phyloP scores from a whole-genome alignment of 2,797 vertebrate species.

The Limnodromus scolopaceus region DNA sequence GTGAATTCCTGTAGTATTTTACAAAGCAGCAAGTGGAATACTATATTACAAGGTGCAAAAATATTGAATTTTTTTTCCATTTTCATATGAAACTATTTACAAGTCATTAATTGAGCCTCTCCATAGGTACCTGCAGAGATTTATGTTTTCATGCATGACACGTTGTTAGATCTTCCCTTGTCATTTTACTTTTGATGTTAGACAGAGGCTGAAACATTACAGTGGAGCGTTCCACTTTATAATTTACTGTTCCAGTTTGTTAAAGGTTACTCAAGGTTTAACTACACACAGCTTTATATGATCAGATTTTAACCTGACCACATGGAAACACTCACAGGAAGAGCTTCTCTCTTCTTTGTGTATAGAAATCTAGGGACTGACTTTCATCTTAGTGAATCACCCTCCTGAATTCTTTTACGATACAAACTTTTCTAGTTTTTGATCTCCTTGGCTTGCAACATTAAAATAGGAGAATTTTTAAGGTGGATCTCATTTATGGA shows the following conservation, averaged over 20 bases:
- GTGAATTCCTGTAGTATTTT: neutral
- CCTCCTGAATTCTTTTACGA: neutral
- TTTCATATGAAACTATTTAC: neutral
- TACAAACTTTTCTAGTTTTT: neutral
- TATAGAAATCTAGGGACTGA: neutral
- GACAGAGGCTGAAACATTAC: neutral
- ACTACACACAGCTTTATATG: neutral
- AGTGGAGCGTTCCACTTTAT: neutral
- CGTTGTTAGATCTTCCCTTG: neutral
- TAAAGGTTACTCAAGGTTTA: neutral
- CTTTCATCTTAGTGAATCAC: neutral
- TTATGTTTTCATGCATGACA: neutral
- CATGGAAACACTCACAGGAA: neutral
- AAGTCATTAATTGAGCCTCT: neutral
- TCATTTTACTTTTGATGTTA: neutral
- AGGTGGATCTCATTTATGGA: neutral
- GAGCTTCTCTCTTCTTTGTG: neutral
- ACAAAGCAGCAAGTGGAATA: neutral
- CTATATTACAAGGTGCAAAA: neutral
- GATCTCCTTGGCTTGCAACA: neutral
- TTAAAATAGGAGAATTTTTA: neutral
- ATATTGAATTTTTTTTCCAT: neutral
- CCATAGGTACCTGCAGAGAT: neutral
- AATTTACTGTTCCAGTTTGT: neutral
- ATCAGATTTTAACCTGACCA: neutral